Conservation (phyloP, 2,888 invertebrate species). For the Epinotia demarniana region DNA sequence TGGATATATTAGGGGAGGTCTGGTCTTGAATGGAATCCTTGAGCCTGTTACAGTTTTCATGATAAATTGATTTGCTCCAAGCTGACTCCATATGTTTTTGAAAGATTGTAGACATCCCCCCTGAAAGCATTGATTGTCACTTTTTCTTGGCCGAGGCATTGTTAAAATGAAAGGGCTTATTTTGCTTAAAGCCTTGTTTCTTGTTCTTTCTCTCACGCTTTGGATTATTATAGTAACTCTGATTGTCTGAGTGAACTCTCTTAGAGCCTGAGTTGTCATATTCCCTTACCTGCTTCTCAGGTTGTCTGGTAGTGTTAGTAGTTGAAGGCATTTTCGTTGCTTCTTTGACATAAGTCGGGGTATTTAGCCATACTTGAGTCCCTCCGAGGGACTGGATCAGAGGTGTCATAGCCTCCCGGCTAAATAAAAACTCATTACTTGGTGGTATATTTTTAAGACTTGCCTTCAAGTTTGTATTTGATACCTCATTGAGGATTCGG, state of each 20-base stretch:
- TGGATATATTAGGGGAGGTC: no score
- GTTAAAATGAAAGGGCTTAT: background rate
- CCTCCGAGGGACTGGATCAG: no score
- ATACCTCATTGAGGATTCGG: no score
- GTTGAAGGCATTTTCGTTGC: background rate
- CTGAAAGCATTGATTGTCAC: background rate
- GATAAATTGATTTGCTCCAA: constrained; percentile 43
- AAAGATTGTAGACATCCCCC: background rate
- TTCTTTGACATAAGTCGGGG: background rate
- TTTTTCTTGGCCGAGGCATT: background rate
- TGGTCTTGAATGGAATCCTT: constrained; percentile 47
- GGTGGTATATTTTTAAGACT: no score
- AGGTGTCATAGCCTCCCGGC: no score
- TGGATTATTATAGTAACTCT: no score
- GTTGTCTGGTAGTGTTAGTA: background rate
- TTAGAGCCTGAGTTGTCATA: background rate
- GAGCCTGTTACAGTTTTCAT: constrained; percentile 28
- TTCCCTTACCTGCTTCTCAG: background rate
- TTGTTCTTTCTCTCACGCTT: no score
- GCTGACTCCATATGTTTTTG: constrained; percentile 20
- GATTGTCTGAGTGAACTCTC: no score
- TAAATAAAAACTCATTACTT: no score
- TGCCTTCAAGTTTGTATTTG: no score
- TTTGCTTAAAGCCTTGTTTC: no score
- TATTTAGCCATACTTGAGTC: background rate